Evolutionary conservation across 2,888 invertebrate species (phyloP).

Genomic region (Phengaris alcon): DNA sequence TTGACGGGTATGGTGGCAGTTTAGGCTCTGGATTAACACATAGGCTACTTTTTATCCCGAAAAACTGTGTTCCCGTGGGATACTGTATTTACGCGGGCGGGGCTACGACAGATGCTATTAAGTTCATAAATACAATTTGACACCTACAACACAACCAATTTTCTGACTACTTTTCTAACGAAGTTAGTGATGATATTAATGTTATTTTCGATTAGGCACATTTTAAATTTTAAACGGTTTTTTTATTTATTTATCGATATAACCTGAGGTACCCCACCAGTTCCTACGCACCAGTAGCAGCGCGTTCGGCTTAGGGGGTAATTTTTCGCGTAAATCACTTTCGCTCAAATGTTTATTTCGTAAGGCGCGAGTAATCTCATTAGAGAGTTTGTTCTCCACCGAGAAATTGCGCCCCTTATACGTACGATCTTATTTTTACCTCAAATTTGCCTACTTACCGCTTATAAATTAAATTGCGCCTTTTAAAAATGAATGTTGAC

Average conservation of each 20-base stretch:
- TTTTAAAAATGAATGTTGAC: background rate
- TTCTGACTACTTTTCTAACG: no score
- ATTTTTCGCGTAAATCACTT: conserved; percentile 42
- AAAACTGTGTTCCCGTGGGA: no score
- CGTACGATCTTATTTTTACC: conserved; percentile 6
- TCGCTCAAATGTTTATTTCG: conserved; percentile 56
- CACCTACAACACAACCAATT: no score
- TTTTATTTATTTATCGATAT: background rate
- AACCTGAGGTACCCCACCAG: background rate
- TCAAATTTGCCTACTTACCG: conserved; percentile 15
- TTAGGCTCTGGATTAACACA: no score
- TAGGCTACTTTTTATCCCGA: no score
- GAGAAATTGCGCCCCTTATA: background rate
- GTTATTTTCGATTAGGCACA: no score
- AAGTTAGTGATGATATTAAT: no score
- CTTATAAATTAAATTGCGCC: conserved; percentile 10
- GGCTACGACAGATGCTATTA: no score
- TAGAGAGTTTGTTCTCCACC: conserved; percentile 42
- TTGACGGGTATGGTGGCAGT: no score
- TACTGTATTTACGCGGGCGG: no score
- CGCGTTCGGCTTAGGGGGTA: conserved; percentile 34
- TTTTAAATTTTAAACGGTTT: no score
- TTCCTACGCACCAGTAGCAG: background rate
- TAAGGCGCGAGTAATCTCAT: conserved; percentile 48
- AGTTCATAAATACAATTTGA: no score